Percentiles rank a stretch among this genome's conserved stretches.
These are phyloP conservation scores for Trachythela sp. DNA, from an alignment of 64 coral and sea anemone species.

Conservation along the genomic window DNA sequence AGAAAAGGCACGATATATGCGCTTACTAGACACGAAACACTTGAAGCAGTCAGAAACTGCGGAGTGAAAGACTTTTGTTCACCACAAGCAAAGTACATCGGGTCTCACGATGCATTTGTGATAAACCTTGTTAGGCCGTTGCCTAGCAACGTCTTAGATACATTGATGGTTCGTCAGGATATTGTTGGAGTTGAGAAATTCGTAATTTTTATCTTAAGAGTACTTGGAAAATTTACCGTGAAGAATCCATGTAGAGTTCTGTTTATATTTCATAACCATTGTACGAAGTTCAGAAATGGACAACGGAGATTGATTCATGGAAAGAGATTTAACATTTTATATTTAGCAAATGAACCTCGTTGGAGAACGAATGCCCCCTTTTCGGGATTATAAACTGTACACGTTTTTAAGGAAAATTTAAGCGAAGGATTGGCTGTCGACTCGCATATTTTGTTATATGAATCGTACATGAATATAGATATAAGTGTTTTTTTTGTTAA, in stretches of 20 bases:
- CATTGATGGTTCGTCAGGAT: conserved; percentile 58
- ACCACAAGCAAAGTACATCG: conserved; percentile 66
- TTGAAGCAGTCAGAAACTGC: conserved; percentile 35
- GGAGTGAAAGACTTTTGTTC: conserved; percentile 69
- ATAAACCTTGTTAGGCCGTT: conserved; percentile 56
- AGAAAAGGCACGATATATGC: conserved; percentile 61
- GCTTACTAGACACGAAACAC: conserved; percentile 74
- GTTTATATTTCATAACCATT: conserved; percentile 77
- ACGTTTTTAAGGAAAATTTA: too few species aligned
- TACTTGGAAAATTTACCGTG: conserved; percentile 53
- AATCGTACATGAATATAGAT: too few species aligned
- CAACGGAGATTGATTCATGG: conserved; percentile 47
- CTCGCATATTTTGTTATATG: too few species aligned
- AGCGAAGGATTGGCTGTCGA: too few species aligned
- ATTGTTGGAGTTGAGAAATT: conserved; percentile 73
- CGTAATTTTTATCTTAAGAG: conserved; percentile 59
- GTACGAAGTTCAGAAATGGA: conserved; percentile 42
- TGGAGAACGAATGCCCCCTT: conserved; percentile 44
- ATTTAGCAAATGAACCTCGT: conserved; percentile 40
- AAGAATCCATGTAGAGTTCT: conserved; percentile 89
- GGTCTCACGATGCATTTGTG: conserved; percentile 93
- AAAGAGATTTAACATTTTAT: conserved; percentile 38
- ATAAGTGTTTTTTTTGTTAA: too few species aligned
- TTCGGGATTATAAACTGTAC: conserved; percentile 54
- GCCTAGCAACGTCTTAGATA: conserved; percentile 36